Evolutionary conservation across 2,797 vertebrate species (phyloP), one percentile per base, ranked within the genome.

Genomic region (Micromesistius poutassou): DNA sequence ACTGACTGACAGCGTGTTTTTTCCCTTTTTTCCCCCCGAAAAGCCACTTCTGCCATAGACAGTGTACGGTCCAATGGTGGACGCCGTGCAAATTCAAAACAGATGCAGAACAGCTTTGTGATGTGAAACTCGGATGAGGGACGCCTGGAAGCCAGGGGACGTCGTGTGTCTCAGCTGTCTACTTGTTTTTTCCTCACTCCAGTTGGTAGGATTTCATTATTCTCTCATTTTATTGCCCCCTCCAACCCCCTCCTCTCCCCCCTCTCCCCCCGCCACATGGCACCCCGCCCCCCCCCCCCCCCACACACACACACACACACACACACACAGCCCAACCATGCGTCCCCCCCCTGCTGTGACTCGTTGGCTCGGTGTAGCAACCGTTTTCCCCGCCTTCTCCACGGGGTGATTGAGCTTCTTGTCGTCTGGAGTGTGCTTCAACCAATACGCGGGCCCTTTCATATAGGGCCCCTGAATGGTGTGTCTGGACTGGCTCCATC

Each of bases 341-440:
- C 46, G 7, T 22, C 16, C 42, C 12, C 46, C 14, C 19, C 42
- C 42, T 46, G 42, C 42, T 46, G 14, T 5, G 42, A 46, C 42
- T 70, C 38, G 70, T 75, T 78, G 78, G 78, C 84, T 77, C 81
- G 73, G 74, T 22, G 4, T 84, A 70, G 74, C 84, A 86, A 87
- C 79, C 86, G 79, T 78, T 88, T 81, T 82, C 84, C 81, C 78
- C 72, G 83, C 81, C 79, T 0, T 16, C 83, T 85, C 83, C 83
- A 83, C 83, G 75, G 86, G 84, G 89, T 92, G 92, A 91, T 91
- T 2, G 10, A 46, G 88, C 85, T 84, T 89, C 88, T 89, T 91
- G 87, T 91, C 82, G 76, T 83, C 88, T 84, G 74, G 81, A 88
- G 84, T 89, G 85, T 88, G 88, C 80, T 88, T 85, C 84, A 85